phyloP scores from a whole-genome alignment of 2,797 vertebrate genomes.

The Petrocephalus schoutedeni region DNA sequence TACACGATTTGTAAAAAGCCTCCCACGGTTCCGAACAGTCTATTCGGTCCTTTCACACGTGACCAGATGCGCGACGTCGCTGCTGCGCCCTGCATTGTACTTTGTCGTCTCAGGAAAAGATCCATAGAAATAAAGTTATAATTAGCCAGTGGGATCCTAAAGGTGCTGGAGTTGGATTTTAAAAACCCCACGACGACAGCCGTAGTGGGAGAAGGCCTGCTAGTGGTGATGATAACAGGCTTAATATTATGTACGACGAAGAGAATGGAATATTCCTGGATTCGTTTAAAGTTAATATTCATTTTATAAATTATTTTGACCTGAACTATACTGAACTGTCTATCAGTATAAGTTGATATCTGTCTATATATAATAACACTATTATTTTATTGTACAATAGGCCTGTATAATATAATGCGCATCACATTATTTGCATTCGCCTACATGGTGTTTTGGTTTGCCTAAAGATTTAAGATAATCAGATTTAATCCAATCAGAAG shows the following conservation, averaged over 20 bases:
- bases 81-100: background rate
- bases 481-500: background rate
- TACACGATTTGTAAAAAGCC: slow-evolving; percentile 44
- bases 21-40: slow-evolving; percentile 35
- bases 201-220: background rate
- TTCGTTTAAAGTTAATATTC: background rate
- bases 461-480: background rate
- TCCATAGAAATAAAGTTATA: background rate
- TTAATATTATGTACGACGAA: background rate
- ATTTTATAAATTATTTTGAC: background rate
- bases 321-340: background rate
- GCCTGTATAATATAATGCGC: background rate
- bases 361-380: background rate
- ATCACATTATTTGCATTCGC: background rate
- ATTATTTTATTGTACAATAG: background rate
- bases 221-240: background rate
- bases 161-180: background rate
- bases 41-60: slow-evolving; percentile 36
- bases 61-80: background rate
- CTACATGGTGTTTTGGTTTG: background rate
- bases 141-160: background rate
- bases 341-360: too few species aligned
- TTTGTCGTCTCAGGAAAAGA: slow-evolving; percentile 2
- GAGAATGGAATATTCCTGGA: background rate
- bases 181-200: background rate